These are phyloP conservation scores for Mesochorus sp. DNA, from an alignment of 2,888 invertebrate genomes.

Conservation along the genomic window DNA sequence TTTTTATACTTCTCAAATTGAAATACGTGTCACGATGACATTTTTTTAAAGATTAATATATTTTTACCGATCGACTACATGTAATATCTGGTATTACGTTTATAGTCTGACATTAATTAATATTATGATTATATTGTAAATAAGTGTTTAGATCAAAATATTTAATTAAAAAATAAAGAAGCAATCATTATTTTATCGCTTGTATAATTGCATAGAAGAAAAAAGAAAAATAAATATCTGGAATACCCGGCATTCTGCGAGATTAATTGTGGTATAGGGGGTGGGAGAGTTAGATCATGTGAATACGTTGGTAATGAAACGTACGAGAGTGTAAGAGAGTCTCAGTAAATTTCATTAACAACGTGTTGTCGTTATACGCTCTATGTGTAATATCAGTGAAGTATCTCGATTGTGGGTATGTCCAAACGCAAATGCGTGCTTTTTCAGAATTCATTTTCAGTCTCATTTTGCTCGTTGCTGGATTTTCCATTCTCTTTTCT, in stretches of 20 bases:
- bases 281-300: no score
- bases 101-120: no score
- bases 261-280: background rate
- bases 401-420: constrained; percentile 32
- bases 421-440: constrained; percentile 12
- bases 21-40: no score
- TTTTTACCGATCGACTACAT: no score
- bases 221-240: background rate
- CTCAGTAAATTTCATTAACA: constrained; percentile 39
- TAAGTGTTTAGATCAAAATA: no score
- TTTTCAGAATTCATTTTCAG: constrained; percentile 66
- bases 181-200: no score
- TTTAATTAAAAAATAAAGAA: no score
- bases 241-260: background rate
- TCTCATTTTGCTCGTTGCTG: constrained; percentile 30
- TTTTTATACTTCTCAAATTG: no score
- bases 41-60: no score
- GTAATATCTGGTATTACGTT: no score
- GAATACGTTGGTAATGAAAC: constrained; percentile 21
- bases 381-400: constrained; percentile 3
- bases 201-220: no score
- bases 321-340: constrained; percentile 5
- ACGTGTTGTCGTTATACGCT: constrained; percentile 17
- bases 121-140: no score
- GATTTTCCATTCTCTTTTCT: background rate